Evolutionary conservation across 2,113 vertebrate genomes (phyloP).

Genomic region (Takifugu bimaculatus): DNA sequence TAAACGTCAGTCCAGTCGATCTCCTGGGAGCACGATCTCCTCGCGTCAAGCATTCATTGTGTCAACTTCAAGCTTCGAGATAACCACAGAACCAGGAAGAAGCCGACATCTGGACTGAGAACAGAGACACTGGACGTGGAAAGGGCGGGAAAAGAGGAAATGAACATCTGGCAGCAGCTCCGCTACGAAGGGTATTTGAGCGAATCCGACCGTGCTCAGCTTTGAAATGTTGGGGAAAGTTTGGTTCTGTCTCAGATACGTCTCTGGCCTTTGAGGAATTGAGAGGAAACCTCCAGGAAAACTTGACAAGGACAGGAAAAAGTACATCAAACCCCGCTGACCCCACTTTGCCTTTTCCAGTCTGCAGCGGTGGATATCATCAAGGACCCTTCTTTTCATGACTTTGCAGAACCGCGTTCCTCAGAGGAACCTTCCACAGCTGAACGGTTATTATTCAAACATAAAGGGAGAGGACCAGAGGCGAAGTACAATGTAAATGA

Average conservation of each 20-base stretch:
- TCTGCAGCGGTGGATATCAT: slow-evolving; percentile 6
- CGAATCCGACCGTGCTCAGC: too few relatives aligned
- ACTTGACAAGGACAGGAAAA: background rate
- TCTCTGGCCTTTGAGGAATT: too few relatives aligned
- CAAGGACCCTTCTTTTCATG: slow-evolving; percentile 5
- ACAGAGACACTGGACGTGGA: too few relatives aligned
- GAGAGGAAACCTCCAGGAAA: background rate
- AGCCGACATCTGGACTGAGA: slow-evolving; percentile 51
- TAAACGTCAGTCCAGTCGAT: slow-evolving; percentile 6
- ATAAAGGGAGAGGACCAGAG: slow-evolving; percentile 46
- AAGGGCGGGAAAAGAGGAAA: too few relatives aligned
- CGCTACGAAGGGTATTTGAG: too few relatives aligned
- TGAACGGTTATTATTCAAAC: slow-evolving; percentile 33
- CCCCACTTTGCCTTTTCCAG: slow-evolving; percentile 5
- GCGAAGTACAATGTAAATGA: slow-evolving; percentile 41
- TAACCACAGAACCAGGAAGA: slow-evolving; percentile 30
- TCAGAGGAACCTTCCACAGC: slow-evolving; percentile 20
- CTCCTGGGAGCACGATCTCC: background rate
- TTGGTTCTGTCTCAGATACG: too few relatives aligned
- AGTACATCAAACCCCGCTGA: background rate
- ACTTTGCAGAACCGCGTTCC: slow-evolving; percentile 29
- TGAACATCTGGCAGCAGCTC: too few relatives aligned
- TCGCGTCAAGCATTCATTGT: background rate
- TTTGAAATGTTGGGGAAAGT: too few relatives aligned
- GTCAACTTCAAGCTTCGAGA: slow-evolving; percentile 19